phyloP scores from a whole-genome alignment of 2,113 vertebrate genomes.

The Halichoerus grypus region DNA sequence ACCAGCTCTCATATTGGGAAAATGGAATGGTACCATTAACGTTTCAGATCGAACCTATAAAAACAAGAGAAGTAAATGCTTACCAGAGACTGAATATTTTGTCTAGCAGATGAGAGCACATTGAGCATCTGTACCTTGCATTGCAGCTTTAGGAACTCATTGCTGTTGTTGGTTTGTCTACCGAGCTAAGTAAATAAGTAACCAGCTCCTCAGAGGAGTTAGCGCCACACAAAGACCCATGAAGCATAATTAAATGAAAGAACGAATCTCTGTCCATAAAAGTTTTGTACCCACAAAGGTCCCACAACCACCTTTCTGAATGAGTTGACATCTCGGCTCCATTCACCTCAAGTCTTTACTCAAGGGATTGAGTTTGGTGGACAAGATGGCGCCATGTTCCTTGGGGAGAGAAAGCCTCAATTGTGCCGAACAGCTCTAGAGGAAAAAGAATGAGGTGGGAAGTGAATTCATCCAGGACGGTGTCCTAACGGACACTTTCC shows the following conservation, averaged over 20 bases:
- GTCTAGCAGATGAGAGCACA: constrained; percentile 17
- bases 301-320: constrained; percentile 41
- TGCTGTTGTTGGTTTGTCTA: constrained; percentile 56
- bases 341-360: constrained; percentile 30
- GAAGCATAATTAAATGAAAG: constrained; percentile 61
- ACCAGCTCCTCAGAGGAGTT: constrained; percentile 40
- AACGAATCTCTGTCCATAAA: constrained; percentile 45
- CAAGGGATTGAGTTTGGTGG: constrained; percentile 16
- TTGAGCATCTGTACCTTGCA: background rate
- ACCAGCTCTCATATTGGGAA: background rate
- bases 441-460: background rate
- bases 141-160: constrained; percentile 45
- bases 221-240: constrained; percentile 44
- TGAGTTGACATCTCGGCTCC: constrained; percentile 22
- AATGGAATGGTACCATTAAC: constrained; percentile 48
- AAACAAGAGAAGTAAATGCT: constrained; percentile 3
- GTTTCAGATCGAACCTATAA: constrained; percentile 36
- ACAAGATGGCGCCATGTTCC: background rate
- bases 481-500: background rate
- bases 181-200: constrained; percentile 17
- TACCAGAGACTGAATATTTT: constrained; percentile 8
- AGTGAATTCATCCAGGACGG: background rate
- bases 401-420: background rate
- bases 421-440: background rate
- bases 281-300: constrained; percentile 49